Evolutionary conservation across 2,797 vertebrate species (phyloP), one percentile per base, ranked within the genome.

Genomic region (Trematomus bernacchii): DNA sequence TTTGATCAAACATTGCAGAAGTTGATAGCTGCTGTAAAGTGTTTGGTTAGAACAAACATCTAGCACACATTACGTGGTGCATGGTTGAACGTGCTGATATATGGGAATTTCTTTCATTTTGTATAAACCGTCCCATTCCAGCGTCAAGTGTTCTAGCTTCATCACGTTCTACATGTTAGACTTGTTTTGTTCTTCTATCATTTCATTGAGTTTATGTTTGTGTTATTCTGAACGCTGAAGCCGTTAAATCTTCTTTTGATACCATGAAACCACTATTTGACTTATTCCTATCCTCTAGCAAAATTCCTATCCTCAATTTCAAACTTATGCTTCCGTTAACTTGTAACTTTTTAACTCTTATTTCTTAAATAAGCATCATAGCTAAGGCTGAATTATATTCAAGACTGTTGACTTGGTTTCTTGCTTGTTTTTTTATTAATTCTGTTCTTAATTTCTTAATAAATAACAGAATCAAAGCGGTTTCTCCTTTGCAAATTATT

Each of bases 61-160:
- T 23, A 14, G 52, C 37, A 18, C 10, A 13, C 10, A 21, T 3
- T 58, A 11, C 61, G 27, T 73, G 64, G 16, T 68, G 8, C n/a
- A 7, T 59, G 37, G 30, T 42, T 59, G 10, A 71, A 3, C 3
- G 0, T 15, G 51, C 18, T 21, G 10, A 6, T 71, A 11, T 68
- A 19, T 4, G 47, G n/a, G 27, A 19, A 65, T 7, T 9, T 57
- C 16, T 40, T 0, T 50, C 55, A 66, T 65, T 13, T 47, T 62
- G 59, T 58, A 23, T 18, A 19, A 21, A 48, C n/a, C 11, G 1
- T 80, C 65, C 79, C 84, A 90, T 87, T 89, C 85, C 88, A 76
- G 21, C 63, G 37, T 48, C 44, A 8, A 6, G 18, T 52, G 10
- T 15, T 48, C 9, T 9, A 47, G 44, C 30, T 62, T 61, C 48